phyloP scores from a whole-genome alignment of 2,113 vertebrate species.

The Sciurus niger region DNA sequence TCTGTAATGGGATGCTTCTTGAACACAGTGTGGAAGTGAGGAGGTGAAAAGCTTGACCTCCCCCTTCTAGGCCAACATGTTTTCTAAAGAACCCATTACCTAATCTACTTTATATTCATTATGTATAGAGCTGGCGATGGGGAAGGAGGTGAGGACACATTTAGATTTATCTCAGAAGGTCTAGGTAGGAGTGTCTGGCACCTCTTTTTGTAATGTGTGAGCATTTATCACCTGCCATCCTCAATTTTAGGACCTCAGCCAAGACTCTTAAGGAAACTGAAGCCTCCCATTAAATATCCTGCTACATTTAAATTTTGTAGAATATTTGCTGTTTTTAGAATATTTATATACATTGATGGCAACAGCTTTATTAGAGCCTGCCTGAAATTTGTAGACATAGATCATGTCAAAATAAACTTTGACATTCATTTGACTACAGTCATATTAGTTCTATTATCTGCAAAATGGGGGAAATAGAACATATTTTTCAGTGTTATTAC shows the following conservation, averaged over 20 bases:
- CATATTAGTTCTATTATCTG: neutral
- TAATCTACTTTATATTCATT: neutral
- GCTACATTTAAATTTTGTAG: neutral
- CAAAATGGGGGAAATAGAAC: neutral
- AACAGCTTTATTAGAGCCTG: neutral
- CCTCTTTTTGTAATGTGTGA: conserved; percentile 47
- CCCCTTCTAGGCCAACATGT: neutral
- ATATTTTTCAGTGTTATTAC: neutral
- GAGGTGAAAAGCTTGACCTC: neutral
- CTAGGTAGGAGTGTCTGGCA: neutral
- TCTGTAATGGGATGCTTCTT: neutral
- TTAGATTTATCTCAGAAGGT: conserved; percentile 4
- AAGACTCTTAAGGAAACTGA: neutral
- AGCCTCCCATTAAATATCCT: neutral
- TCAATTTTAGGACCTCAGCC: conserved; percentile 49
- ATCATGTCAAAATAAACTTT: neutral
- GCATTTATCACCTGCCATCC: conserved; percentile 29
- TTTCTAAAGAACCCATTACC: neutral
- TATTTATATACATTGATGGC: neutral
- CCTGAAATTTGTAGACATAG: neutral
- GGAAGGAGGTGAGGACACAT: neutral
- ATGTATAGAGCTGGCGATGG: no score
- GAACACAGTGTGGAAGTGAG: neutral
- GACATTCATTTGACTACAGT: neutral
- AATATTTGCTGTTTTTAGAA: neutral